Evolutionary conservation across 2,888 invertebrate genomes (phyloP), one percentile per base, ranked within the genome.

Genomic region (Mallateleia sp.): DNA sequence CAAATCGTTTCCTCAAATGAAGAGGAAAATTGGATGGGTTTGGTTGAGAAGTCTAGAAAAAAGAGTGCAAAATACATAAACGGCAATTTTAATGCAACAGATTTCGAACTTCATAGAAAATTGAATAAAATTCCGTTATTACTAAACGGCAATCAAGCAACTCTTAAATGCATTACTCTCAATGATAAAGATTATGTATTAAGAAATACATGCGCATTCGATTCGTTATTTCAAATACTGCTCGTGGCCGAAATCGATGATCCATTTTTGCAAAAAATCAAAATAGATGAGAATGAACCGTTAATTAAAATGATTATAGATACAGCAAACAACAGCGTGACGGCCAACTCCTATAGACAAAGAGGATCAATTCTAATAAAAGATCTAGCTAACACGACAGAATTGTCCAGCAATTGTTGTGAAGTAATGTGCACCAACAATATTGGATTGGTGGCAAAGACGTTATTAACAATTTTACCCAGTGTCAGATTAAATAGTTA

Each of bases 111-210:
- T 0, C 34, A 62, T 6, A 22, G 20, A 34, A 62, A 52, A 20
- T n/a, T 52, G 15, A 75, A 25, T 15, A 54, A 62, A 3, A 7
- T 62, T 20, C 75, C 75, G 1, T 15, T 75, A 18, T 11, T 75
- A 14, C 6, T 22, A 18, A 75, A 75, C 25, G 75, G 75, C 18
- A 64, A 64, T 14, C 8, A 22, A 0, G 14, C 32, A 2, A 24
- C 22, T 18, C 1, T 3, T 9, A 32, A 50, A 14, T 14, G 50
- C 3, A 11, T 66, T 25, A 6, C 7, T 6, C 5, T 66, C 1
- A 24, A 66, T 20, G 11, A 2, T 9, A 8, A 24, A 18, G 20
- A 20, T 8, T 50, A 32, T 20, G 32, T 50, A 0, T 14, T 66
- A 0, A 32, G 4, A 0, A 66, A 66, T n/a, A 66, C 66, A 5